Percentiles rank a stretch among this genome's conserved stretches.
Evolutionary conservation across 2,888 invertebrate genomes (phyloP).

Genomic region (Lomographa bimaculata): DNA sequence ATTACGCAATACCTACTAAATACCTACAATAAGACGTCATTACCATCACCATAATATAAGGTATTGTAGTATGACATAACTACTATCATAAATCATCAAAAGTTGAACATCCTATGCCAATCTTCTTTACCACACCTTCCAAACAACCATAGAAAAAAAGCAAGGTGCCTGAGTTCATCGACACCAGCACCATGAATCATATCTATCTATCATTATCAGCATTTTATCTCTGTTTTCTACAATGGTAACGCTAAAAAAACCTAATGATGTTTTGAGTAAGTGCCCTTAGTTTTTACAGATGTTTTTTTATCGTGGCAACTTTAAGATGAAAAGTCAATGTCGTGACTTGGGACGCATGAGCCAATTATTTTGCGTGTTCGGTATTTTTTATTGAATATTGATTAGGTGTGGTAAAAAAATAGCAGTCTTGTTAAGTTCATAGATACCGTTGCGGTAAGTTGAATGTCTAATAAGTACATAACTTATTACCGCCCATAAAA

Average conservation of each 20-base stretch:
- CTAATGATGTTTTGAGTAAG: slow-evolving; percentile 58
- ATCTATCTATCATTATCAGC: slow-evolving; percentile 31
- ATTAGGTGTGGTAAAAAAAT: slow-evolving; percentile 13
- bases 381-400: slow-evolving; percentile 26
- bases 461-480: too few relatives aligned
- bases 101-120: slow-evolving; percentile 23
- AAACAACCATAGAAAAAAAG: slow-evolving; percentile 14
- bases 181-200: slow-evolving; percentile 27
- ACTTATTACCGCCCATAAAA: too few relatives aligned
- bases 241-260: slow-evolving; percentile 51
- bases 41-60: slow-evolving; percentile 1
- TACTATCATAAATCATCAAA: slow-evolving; percentile 16
- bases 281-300: slow-evolving; percentile 61
- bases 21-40: slow-evolving; percentile 1
- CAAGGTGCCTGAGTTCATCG: slow-evolving; percentile 27
- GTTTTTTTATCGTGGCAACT: slow-evolving; percentile 40
- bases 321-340: slow-evolving; percentile 43
- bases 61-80: slow-evolving; percentile 25
- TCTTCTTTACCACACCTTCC: slow-evolving; percentile 19
- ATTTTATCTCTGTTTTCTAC: slow-evolving; percentile 51
- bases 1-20: slow-evolving; percentile 4
- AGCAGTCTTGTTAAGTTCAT: slow-evolving; percentile 2
- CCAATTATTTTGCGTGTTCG: slow-evolving; percentile 28
- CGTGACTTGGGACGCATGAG: slow-evolving; percentile 40
- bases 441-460: not conserved